Base-by-base conservation (phyloP, 2,797 vertebrate genomes). In the Acipenser ruthenus region DNA sequence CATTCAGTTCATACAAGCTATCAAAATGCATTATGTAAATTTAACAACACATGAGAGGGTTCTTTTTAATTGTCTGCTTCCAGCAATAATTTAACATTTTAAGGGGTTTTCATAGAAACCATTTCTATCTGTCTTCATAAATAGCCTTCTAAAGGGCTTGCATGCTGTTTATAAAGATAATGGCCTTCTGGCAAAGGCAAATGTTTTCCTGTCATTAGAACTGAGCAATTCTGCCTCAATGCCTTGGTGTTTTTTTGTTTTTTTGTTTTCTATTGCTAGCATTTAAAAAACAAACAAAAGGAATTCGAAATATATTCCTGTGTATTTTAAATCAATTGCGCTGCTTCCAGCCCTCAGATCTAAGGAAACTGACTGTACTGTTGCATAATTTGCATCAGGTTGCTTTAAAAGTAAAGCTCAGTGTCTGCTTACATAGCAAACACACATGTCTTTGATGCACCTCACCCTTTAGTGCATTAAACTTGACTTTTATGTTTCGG, bases 1-100 rank as follows among this genome's bases (percentile, higher is more conserved):
- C 51, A 37, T 37, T 37, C 37, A 37, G 37, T 37, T 37, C 37
- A 4, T 37, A 5, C 37, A 37, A 37, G 37, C 37, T 37, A 37
- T n/a, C 58, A 70, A 69, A 69, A 71, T 64, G 69, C 58, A 60
- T 72, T 70, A 72, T 75, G 63, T 37, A 53, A 50, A 74, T 71
- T 72, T 70, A 72, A 68, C 70, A 65, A 67, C 49, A 68, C 67
- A 66, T 67, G 12, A 49, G 59, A 75, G 60, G 69, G 62, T 76
- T 69, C 18, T 18, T 37, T 62, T 48, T 74, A 77, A 70, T 74
- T 56, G 74, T 65, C 10, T 62, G 49, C 64, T 73, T 70, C 79
- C 78, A 50, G 51, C 69, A 70, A 71, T 74, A 55, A 68, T 77
- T 76, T 70, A 62, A 68, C 53, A 64, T 73, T 77, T 73, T 66